phyloP scores from a whole-genome alignment of 2,113 vertebrate species.

The Elaphurus davidianus region DNA sequence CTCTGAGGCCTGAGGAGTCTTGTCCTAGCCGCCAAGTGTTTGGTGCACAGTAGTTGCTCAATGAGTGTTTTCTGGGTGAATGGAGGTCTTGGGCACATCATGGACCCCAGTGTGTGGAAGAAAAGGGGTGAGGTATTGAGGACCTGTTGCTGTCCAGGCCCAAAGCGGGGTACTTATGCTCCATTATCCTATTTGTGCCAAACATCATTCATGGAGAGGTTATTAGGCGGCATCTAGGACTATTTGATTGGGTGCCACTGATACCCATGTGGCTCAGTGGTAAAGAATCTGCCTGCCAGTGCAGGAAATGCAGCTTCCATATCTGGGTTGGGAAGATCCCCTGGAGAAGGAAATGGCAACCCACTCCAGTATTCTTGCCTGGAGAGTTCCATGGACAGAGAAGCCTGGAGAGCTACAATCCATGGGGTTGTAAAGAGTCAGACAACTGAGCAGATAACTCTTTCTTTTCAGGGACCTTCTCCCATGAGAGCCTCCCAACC shows the following conservation, averaged over 20 bases:
- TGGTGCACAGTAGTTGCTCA: background rate
- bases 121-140: rapidly evolving
- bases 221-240: background rate
- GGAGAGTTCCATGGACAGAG: background rate
- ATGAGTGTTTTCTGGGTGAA: background rate
- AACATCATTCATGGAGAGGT: rapidly evolving
- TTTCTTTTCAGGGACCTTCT: background rate
- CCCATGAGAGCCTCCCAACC: background rate
- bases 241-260: background rate
- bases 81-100: background rate
- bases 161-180: no score
- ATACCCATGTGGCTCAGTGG: background rate
- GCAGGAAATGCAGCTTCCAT: background rate
- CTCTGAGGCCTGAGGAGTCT: background rate
- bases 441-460: background rate
- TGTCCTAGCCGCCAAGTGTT: background rate
- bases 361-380: background rate
- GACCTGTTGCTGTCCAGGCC: background rate
- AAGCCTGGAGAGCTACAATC: background rate
- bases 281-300: background rate
- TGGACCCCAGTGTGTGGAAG: background rate
- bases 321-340: background rate
- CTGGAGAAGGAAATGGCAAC: background rate
- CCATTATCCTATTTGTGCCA: rapidly evolving
- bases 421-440: background rate